Conservation (phyloP, 2,797 vertebrate genomes). For the Lates japonicus region DNA sequence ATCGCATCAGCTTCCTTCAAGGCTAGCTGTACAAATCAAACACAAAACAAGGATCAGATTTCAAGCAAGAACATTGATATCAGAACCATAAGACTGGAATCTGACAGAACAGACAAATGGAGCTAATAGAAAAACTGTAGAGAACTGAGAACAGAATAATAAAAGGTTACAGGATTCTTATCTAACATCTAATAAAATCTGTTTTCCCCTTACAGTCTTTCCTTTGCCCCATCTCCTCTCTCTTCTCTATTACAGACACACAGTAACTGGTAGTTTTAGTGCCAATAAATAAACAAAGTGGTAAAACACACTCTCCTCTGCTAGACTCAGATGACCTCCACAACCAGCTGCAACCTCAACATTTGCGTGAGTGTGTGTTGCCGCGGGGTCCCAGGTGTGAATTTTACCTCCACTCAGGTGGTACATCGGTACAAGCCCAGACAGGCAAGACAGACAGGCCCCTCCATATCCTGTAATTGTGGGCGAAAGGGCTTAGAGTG, state of each 20-base stretch:
- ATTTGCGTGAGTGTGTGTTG: slow-evolving; percentile 32
- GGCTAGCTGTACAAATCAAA: slow-evolving; percentile 37
- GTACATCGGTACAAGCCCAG: slow-evolving; percentile 64
- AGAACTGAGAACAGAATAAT: slow-evolving; percentile 15
- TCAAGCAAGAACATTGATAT: slow-evolving; percentile 16
- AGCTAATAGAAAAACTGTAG: too few species aligned
- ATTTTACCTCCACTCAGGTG: too few species aligned
- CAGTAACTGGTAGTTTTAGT: slow-evolving; percentile 28
- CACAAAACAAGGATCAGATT: slow-evolving; percentile 19
- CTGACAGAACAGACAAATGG: slow-evolving; percentile 38
- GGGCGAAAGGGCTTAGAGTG: slow-evolving; percentile 28
- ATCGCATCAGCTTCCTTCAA: slow-evolving; percentile 42
- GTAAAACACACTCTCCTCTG: slow-evolving; percentile 25
- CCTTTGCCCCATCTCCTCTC: slow-evolving; percentile 15
- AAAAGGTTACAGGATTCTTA: slow-evolving; percentile 40
- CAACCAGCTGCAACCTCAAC: slow-evolving; percentile 33
- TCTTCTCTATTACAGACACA: not conserved
- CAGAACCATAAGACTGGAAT: slow-evolving; percentile 32
- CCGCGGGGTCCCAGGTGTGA: slow-evolving; percentile 74
- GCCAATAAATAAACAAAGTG: slow-evolving; percentile 50
- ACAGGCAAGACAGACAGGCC: slow-evolving; percentile 59
- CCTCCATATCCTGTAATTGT: slow-evolving; percentile 63
- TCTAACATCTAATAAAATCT: slow-evolving; percentile 33
- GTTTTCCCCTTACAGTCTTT: not conserved
- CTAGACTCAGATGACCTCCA: slow-evolving; percentile 29